Evolutionary conservation across 2,888 invertebrate genomes (phyloP).

Genomic region (Noctua janthina): DNA sequence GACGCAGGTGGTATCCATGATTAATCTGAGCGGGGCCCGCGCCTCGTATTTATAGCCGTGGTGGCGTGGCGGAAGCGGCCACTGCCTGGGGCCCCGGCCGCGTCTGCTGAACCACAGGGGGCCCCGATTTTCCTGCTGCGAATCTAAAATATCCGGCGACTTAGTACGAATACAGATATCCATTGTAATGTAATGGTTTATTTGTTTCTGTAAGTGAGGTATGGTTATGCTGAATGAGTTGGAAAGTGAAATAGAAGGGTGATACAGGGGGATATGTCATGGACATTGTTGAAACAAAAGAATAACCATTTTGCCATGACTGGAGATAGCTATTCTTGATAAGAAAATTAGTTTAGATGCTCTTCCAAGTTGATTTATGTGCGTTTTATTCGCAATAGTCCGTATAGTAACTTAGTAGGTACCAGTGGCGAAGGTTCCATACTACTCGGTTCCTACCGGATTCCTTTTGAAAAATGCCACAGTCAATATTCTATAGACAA

Average conservation of each 20-base stretch:
- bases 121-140: slow-evolving; percentile 68
- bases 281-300: background rate
- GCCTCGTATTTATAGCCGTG: slow-evolving; percentile 82
- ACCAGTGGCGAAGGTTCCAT: no score
- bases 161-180: slow-evolving; percentile 64
- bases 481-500: no score
- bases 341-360: background rate
- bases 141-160: slow-evolving; percentile 70
- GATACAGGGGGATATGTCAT: background rate
- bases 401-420: no score
- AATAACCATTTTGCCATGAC: background rate
- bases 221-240: slow-evolving; percentile 26
- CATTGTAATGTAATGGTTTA: slow-evolving; percentile 58
- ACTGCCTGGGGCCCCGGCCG: slow-evolving; percentile 74
- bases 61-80: slow-evolving; percentile 74
- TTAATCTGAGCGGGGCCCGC: slow-evolving; percentile 80
- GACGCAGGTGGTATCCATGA: slow-evolving; percentile 83
- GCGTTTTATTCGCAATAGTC: no score
- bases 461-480: no score
- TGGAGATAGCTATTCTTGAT: background rate
- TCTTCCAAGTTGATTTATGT: no score
- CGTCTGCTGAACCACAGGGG: slow-evolving; percentile 78
- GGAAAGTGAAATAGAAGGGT: slow-evolving; percentile 2
- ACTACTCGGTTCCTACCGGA: no score
- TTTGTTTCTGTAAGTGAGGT: slow-evolving; percentile 47